Percentiles rank a stretch among this genome's conserved stretches.
phyloP scores from a whole-genome alignment of 2,113 vertebrate genomes.

The Pogonocichla stellata region DNA sequence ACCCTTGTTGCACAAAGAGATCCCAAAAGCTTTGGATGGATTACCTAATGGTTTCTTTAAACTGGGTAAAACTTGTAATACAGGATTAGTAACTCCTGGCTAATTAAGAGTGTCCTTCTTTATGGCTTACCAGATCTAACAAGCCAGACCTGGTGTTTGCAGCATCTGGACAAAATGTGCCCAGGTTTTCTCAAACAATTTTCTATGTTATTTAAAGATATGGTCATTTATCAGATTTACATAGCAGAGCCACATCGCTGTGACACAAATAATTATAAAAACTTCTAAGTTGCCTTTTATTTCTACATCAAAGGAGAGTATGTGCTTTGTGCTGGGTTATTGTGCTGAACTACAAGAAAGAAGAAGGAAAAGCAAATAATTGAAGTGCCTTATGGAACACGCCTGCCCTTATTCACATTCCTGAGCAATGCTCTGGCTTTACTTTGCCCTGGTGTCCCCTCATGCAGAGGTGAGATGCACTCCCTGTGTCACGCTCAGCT shows the following conservation, averaged over 20 bases:
- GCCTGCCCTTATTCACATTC: neutral
- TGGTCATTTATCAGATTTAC: neutral
- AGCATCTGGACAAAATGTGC: constrained; percentile 16
- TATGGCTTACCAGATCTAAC: constrained; percentile 23
- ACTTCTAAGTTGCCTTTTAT: neutral
- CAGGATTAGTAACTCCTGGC: constrained; percentile 51
- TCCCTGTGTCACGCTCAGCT: fast-evolving
- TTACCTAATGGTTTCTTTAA: constrained; percentile 70
- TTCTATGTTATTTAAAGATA: neutral
- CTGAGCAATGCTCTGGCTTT: neutral
- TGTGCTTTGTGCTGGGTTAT: neutral
- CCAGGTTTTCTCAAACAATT: neutral
- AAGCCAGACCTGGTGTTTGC: neutral
- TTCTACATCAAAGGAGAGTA: neutral
- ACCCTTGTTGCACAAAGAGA: constrained; percentile 56
- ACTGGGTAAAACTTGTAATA: constrained; percentile 60
- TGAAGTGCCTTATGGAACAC: neutral
- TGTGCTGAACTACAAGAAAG: neutral
- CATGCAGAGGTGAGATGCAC: neutral
- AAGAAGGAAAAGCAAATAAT: neutral
- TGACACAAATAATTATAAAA: neutral
- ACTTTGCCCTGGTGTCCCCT: neutral
- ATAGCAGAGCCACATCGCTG: neutral
- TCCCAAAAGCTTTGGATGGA: constrained; percentile 46
- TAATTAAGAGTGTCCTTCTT: constrained; percentile 55